A percentile compares a stretch with the other conserved stretches of the same genome.
These are phyloP conservation scores for Motacilla alba DNA, from an alignment of 2,113 vertebrate species.

Conservation along the genomic window DNA sequence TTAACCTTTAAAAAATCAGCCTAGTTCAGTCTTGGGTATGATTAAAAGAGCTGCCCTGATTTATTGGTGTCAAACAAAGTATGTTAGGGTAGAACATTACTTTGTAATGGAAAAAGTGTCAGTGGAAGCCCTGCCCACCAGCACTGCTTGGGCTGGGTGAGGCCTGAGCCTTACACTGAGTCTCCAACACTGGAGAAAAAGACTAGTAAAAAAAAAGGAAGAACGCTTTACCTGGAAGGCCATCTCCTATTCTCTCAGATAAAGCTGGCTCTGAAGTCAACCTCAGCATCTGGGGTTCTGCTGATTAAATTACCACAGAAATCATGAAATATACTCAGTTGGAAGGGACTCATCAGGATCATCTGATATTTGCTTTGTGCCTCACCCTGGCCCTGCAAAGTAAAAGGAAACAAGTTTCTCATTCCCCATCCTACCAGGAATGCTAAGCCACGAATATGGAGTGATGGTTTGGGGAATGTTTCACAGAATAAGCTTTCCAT, in stretches of 20 bases:
- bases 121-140: background rate
- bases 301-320: background rate
- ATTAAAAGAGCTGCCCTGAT: slow-evolving; percentile 21
- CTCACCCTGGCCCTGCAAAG: background rate
- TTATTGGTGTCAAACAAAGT: slow-evolving; percentile 37
- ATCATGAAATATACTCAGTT: background rate
- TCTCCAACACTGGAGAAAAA: background rate
- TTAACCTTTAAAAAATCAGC: background rate
- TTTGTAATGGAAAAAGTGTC: slow-evolving; percentile 32
- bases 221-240: background rate
- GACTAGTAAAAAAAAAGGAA: background rate
- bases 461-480: background rate
- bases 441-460: background rate
- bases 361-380: background rate
- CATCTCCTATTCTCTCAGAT: background rate
- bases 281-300: background rate
- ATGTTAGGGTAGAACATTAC: background rate
- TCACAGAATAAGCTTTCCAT: background rate
- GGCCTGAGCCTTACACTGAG: background rate
- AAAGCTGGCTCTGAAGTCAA: background rate
- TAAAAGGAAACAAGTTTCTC: background rate
- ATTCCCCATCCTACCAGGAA: background rate
- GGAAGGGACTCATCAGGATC: background rate
- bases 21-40: background rate
- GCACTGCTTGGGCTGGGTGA: background rate